Evolutionary conservation across 2,888 invertebrate genomes (phyloP).

Genomic region (Elegia similella): DNA sequence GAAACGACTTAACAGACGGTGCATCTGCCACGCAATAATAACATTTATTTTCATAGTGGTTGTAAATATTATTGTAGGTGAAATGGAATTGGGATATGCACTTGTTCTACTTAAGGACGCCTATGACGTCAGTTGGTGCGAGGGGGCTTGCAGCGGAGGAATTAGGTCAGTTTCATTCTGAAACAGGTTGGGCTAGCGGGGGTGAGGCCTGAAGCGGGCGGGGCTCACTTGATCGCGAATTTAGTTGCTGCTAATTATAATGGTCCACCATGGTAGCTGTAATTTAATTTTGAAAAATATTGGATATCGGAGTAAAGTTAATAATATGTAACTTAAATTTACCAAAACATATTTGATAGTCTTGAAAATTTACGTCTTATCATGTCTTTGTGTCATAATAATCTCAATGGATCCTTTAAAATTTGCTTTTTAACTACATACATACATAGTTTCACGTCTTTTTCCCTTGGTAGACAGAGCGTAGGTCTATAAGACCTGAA

Average conservation of each 20-base stretch:
- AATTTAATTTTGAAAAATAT: conserved; percentile 9
- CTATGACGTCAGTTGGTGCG: conserved; percentile 81
- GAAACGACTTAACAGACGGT: conserved; percentile 40
- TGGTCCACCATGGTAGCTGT: conserved; percentile 24
- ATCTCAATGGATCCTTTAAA: no score
- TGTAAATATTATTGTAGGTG: conserved; percentile 31
- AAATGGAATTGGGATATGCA: conserved; percentile 46
- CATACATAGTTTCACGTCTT: no score
- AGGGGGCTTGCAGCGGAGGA: conserved; percentile 69
- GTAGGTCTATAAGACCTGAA: no score
- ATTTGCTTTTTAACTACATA: no score
- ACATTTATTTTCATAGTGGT: conserved; percentile 25
- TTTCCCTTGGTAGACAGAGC: no score
- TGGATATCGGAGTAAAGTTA: neutral
- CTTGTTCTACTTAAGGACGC: conserved; percentile 45
- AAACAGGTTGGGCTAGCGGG: conserved; percentile 70
- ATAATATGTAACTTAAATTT: neutral
- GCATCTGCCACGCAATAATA: conserved; percentile 26
- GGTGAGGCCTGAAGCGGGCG: conserved; percentile 41
- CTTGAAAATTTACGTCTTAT: no score
- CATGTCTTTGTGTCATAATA: no score
- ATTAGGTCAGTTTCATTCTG: conserved; percentile 86
- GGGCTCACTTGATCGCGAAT: conserved; percentile 52
- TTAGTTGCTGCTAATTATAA: conserved; percentile 46
- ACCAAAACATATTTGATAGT: no score